Evolutionary conservation across 2,888 invertebrate genomes (phyloP), one percentile per base, ranked within the genome.

Genomic region (Mesodorylaimus sp.): DNA sequence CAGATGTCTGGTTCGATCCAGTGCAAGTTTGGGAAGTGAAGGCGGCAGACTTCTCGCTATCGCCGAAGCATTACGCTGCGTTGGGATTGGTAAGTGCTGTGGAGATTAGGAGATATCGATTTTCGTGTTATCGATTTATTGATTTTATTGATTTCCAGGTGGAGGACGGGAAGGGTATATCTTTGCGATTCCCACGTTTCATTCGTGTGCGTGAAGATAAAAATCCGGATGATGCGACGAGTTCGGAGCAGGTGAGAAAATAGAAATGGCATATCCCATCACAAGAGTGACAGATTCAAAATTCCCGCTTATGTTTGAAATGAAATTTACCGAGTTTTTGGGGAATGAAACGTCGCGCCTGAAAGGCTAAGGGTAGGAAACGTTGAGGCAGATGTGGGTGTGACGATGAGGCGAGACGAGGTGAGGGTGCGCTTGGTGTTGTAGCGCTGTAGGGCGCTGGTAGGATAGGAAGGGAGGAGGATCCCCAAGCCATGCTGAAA

Each of bases 21-120:
- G 77, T 77, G 19, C 76, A 80, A 68, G 89, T 97, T 51, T 91
- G 89, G 88, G 93, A 93, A 74, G 78, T 93, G 50, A 88, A 91
- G 67, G 88, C 89, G 68, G 95, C 95, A 0, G 95, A 97, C 75
- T 75, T 97, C 51, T 93, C 93, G 3, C 76, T 97, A 45, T 95
- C 93, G 29, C 93, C 97, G 19, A 79, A 82, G 46, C 89, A 97
- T 69, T 77, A 76, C 65, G 95, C 95, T 45, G 95, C 82, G 0
- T 68, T 77, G 43, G 74, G 74, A 45, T 78, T 85, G 62, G 83
- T 81, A 66, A 71, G 76, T 68, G 49, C 21, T 49, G 48, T 28
- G n/a, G n/a, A n/a, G n/a, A n/a, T n/a, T n/a, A n/a, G n/a, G 5
- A 51, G 19, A 7, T 44, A 16, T 38, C 1, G 19, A 28, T 13